Base-by-base conservation (phyloP, 2,888 invertebrate genomes). In the Argyresthia albistria region DNA sequence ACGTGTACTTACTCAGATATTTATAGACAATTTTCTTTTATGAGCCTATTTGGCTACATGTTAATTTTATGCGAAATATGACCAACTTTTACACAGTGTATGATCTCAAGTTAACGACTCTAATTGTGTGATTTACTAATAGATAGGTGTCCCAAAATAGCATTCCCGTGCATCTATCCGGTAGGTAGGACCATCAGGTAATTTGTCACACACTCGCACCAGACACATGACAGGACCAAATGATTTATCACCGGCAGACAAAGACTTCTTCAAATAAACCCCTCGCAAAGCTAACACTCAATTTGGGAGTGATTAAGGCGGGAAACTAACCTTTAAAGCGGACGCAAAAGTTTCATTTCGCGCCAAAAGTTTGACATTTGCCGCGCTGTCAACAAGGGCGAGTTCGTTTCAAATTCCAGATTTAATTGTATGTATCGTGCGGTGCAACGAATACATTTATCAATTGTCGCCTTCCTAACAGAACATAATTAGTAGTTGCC, bases 371-470 rank as follows among this genome's bases (percentile, higher is more conserved):
- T 65, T 71, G 68, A 66, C 67, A 64, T 67, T 68, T 68, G 66
- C 66, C 35, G 12, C 60, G 63, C 71, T 75, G 72, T 72, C 73
- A 72, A 58, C 69, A 63, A 55, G 62, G 61, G 66, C 65, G 66
- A 65, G 61, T 66, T 65, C 79, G 76, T 77, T 80, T 74, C 68
- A 69, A 76, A 73, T 14, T 43, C 81, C 80, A 62, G 60, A 57
- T 61, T 80, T 86, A 87, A 87, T 87, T 83, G 84, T 76, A 84
- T 76, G 81, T 74, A 82, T 77, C 80, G 80, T 68, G 62, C 64
- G 68, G 71, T 49, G 66, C 72, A 68, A 72, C 69, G 70, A 78
- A 77, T 76, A 69, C 86, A 86, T 87, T 84, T 84, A 77, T 87
- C 86, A 86, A 84, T 87, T 83, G 84, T 81, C 86, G 79, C 75